Evolutionary conservation across 2,797 vertebrate species (phyloP).

Genomic region (Cyprinodon diabolis): DNA sequence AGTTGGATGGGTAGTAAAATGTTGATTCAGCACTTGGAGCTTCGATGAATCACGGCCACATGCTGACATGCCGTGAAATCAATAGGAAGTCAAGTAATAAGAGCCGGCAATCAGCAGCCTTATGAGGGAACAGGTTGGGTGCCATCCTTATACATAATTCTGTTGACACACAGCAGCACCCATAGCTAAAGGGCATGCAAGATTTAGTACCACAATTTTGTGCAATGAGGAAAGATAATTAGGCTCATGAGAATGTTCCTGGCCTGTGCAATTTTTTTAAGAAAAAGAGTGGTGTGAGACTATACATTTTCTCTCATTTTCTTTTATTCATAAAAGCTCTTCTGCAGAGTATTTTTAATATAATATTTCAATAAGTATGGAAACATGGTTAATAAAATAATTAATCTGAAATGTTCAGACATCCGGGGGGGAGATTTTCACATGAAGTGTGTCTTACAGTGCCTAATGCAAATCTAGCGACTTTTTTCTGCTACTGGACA

Average conservation of each 20-base stretch:
- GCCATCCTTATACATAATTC: constrained; percentile 49
- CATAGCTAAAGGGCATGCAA: constrained; percentile 52
- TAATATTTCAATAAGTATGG: neutral
- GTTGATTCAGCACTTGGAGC: constrained; percentile 67
- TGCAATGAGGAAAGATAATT: constrained; percentile 35
- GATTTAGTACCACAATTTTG: constrained; percentile 53
- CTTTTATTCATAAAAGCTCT: neutral
- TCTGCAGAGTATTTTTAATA: neutral
- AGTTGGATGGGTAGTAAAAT: constrained; percentile 44
- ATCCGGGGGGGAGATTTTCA: no score
- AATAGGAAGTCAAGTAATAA: constrained; percentile 68
- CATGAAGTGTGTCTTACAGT: no score
- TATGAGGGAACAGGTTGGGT: constrained; percentile 41
- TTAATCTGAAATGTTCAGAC: neutral
- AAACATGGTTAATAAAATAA: neutral
- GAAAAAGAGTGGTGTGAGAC: constrained; percentile 1
- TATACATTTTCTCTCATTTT: constrained; percentile 5
- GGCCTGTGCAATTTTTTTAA: constrained; percentile 21
- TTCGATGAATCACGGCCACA: constrained; percentile 53
- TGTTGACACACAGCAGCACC: constrained; percentile 50
- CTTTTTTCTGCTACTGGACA: no score
- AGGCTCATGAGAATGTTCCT: constrained; percentile 33
- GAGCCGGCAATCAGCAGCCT: constrained; percentile 51
- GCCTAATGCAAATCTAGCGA: no score
- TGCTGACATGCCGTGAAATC: constrained; percentile 65